A percentile compares a stretch with the other conserved stretches of the same genome.
Conservation (phyloP, 2,888 invertebrate species). For the Reticulitermes lucifugus region DNA sequence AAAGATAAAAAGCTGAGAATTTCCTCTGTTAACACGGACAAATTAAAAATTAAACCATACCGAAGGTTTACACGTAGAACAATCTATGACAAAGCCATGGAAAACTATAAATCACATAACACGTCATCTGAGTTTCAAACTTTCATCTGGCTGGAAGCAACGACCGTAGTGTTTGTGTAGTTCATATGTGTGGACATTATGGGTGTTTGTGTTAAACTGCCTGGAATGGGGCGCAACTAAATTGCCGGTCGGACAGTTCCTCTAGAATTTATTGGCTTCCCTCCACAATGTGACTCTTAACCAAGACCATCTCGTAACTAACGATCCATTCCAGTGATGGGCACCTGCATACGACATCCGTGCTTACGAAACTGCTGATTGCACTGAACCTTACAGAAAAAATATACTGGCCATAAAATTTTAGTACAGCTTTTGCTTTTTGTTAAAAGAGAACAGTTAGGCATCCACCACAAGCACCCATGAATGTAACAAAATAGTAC, state of each 20-base stretch:
- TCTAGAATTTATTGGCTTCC: background rate
- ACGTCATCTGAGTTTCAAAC: background rate
- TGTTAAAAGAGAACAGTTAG: background rate
- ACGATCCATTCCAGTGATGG: background rate
- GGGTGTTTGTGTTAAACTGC: background rate
- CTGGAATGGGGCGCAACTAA: slow-evolving; percentile 1
- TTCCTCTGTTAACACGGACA: background rate
- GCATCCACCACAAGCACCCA: background rate
- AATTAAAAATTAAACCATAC: background rate
- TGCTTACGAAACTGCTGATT: background rate
- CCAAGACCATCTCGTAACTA: background rate
- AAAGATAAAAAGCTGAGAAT: too few relatives aligned
- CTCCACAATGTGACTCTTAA: slow-evolving; percentile 12
- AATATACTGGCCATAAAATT: background rate
- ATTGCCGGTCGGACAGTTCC: slow-evolving; percentile 2
- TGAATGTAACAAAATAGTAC: too few relatives aligned
- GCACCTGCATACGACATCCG: background rate
- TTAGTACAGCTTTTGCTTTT: background rate
- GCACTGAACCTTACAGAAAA: background rate
- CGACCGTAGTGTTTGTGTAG: background rate
- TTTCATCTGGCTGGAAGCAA: background rate
- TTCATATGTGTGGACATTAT: background rate
- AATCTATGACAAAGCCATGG: background rate
- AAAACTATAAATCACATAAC: background rate
- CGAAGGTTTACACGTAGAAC: background rate